Evolutionary conservation across 2,113 vertebrate genomes (phyloP).

Genomic region (Misgurnus anguillicaudatus): DNA sequence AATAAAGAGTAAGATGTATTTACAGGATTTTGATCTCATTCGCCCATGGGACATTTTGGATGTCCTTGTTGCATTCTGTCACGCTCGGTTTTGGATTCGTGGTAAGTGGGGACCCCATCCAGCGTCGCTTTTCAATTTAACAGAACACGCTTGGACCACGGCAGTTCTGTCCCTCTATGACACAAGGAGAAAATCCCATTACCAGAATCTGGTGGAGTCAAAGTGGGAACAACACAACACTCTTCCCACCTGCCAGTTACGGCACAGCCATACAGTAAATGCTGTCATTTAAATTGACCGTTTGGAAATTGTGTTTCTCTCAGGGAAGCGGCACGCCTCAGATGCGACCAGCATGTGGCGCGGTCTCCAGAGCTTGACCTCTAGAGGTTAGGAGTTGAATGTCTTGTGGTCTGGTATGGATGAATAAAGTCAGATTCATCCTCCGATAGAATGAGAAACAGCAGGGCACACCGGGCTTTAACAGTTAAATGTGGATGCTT

Average conservation of each 20-base stretch:
- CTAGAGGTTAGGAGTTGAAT: not conserved
- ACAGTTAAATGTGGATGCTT: slow-evolving; percentile 33
- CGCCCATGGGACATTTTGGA: slow-evolving; percentile 20
- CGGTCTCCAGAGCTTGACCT: not conserved
- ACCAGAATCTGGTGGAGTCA: slow-evolving; percentile 43
- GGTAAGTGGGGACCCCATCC: slow-evolving; percentile 40
- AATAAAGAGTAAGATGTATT: slow-evolving; percentile 4
- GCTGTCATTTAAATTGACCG: slow-evolving; percentile 58
- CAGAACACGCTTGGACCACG: slow-evolving; percentile 49
- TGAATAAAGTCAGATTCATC: slow-evolving; percentile 15
- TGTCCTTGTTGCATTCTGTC: slow-evolving; percentile 46
- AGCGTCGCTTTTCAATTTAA: slow-evolving; percentile 57
- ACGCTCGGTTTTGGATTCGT: slow-evolving; percentile 44
- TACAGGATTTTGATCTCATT: not conserved
- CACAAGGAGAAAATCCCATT: slow-evolving; percentile 53
- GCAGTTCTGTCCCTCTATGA: slow-evolving; percentile 19
- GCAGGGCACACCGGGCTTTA: not conserved
- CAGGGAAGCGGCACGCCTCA: slow-evolving; percentile 26
- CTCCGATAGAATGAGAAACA: not conserved
- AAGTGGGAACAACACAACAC: slow-evolving; percentile 57
- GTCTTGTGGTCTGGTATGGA: not conserved
- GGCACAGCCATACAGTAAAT: slow-evolving; percentile 44
- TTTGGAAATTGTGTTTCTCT: slow-evolving; percentile 54
- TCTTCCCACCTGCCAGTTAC: slow-evolving; percentile 52
- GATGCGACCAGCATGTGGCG: slow-evolving; percentile 21